Percentiles rank a stretch among this genome's conserved stretches.
These are phyloP conservation scores for Raja brachyura DNA, from an alignment of 2,113 vertebrate genomes.

Conservation along the genomic window DNA sequence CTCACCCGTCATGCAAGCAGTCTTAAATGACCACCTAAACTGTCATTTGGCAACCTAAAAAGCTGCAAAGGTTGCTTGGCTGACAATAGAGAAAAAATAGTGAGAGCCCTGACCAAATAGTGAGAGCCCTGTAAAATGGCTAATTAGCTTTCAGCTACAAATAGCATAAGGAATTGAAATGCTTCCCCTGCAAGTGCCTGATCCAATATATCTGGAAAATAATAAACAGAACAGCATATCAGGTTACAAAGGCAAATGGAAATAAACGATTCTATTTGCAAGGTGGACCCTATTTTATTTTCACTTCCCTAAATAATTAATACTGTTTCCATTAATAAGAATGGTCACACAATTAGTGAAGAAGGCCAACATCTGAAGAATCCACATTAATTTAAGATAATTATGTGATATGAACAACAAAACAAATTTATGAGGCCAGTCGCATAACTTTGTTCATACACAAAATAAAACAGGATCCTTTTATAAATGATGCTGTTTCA, in stretches of 20 bases:
- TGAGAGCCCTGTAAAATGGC: neutral
- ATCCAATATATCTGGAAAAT: neutral
- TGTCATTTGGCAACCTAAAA: no score
- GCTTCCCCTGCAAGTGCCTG: neutral
- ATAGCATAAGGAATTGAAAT: neutral
- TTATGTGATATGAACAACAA: neutral
- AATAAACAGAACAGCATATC: neutral
- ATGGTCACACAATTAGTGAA: neutral
- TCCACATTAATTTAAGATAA: neutral
- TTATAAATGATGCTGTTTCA: neutral
- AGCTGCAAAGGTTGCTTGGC: no score
- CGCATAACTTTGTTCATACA: neutral
- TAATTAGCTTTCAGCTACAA: neutral
- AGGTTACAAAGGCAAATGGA: neutral
- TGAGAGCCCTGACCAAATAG: no score
- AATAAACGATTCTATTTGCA: neutral
- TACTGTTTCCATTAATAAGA: neutral
- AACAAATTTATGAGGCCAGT: neutral
- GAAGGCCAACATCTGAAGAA: neutral
- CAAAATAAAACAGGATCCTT: neutral
- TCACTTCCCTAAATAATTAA: conserved; percentile 6
- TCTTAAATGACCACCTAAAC: no score
- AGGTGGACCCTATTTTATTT: neutral
- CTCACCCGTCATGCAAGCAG: no score
- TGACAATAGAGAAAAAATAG: no score